Conservation (phyloP, 1,140 invertebrate species). For the Caenorhabditis remanei region DNA sequence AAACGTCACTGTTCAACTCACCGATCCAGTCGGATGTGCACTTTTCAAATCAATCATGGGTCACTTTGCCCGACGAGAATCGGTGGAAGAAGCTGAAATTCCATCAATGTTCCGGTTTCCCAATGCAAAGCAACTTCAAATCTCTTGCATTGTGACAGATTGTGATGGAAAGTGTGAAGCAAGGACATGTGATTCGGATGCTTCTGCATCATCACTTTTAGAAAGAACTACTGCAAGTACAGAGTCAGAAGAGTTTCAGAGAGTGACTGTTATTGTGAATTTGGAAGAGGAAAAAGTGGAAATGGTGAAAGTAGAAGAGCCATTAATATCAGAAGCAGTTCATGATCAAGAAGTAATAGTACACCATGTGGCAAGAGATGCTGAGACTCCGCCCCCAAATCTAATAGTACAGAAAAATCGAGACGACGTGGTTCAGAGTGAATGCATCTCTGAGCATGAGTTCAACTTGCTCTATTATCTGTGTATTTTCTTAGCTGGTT, state of each 20-base stretch:
- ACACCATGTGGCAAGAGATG: conserved; percentile 7
- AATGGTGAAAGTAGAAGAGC: not conserved
- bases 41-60: conserved; percentile 42
- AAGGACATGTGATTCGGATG: conserved; percentile 20
- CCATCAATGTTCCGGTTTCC: conserved; percentile 60
- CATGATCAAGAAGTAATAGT: conserved; percentile 13
- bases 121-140: conserved; percentile 32
- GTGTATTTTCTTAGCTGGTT: conserved; percentile 49
- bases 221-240: conserved; percentile 35
- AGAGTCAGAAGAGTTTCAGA: conserved; percentile 41
- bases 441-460: conserved; percentile 8
- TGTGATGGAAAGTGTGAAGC: conserved; percentile 55
- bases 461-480: conserved; percentile 37
- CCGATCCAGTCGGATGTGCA: conserved; percentile 53
- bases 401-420: conserved; percentile 6
- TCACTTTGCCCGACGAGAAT: conserved; percentile 40
- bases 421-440: not conserved
- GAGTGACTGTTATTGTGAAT: conserved; percentile 8
- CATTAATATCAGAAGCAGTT: not conserved
- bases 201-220: conserved; percentile 31
- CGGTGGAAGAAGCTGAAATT: conserved; percentile 10
- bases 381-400: conserved; percentile 41
- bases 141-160: conserved; percentile 10
- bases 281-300: conserved; percentile 30
- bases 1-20: conserved; percentile 29